Evolutionary conservation across 2,113 vertebrate species (phyloP).

Genomic region (Panurus biarmicus): DNA sequence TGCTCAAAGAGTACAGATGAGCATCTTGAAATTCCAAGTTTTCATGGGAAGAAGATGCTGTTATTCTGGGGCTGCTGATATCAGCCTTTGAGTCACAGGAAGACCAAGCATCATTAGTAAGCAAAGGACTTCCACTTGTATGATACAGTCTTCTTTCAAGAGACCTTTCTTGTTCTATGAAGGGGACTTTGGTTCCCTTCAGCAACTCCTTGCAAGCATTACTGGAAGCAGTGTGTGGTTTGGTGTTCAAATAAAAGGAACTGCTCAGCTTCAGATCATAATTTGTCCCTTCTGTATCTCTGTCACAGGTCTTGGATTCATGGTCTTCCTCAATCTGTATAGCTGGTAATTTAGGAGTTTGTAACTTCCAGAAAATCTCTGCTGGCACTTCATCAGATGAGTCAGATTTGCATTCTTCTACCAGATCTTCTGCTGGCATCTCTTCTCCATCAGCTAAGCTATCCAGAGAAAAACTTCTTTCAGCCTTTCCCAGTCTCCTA

Average conservation of each 20-base stretch:
- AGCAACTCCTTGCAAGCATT: not conserved
- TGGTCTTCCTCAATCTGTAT: not conserved
- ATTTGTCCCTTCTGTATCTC: not conserved
- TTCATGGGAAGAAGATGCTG: slow-evolving; percentile 46
- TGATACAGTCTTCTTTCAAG: not conserved
- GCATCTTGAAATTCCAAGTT: slow-evolving; percentile 40
- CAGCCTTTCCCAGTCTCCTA: not conserved
- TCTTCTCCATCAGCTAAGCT: slow-evolving; percentile 64
- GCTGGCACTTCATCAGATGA: slow-evolving; percentile 75
- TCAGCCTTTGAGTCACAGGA: slow-evolving; percentile 68
- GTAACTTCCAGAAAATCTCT: slow-evolving; percentile 76
- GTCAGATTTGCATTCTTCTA: slow-evolving; percentile 42
- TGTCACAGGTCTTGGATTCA: not conserved
- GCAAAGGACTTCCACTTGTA: slow-evolving; percentile 54
- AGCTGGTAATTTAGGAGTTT: slow-evolving; percentile 25
- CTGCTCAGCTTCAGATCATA: slow-evolving; percentile 17
- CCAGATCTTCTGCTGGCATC: slow-evolving; percentile 6
- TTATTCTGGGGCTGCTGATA: slow-evolving; percentile 59
- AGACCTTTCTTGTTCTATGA: not conserved
- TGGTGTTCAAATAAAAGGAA: slow-evolving; percentile 65
- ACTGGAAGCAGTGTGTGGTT: slow-evolving; percentile 35
- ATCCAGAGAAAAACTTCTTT: slow-evolving; percentile 65
- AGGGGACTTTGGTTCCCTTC: not conserved
- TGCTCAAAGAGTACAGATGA: not conserved
- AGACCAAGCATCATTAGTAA: slow-evolving; percentile 73